These are phyloP conservation scores for Theristicus caerulescens DNA, from an alignment of 2,113 vertebrate genomes.

Conservation along the genomic window DNA sequence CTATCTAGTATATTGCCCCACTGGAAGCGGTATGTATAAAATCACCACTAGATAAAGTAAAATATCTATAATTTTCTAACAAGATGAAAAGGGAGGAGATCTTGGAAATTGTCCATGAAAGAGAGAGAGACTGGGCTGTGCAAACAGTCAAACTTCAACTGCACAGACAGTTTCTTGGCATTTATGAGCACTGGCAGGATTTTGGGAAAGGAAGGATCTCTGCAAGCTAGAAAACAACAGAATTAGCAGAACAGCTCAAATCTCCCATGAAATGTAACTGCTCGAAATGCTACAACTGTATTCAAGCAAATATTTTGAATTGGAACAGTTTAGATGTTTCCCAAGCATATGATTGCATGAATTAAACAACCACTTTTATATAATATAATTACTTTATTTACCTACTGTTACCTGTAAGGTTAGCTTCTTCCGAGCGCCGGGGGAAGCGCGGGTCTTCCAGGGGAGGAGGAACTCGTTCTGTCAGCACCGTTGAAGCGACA, in stretches of 20 bases:
- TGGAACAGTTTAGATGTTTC: background rate
- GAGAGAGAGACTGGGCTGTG: background rate
- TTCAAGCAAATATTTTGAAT: background rate
- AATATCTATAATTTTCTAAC: background rate
- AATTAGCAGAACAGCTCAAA: slow-evolving; percentile 46
- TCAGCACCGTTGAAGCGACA: background rate
- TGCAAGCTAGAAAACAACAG: slow-evolving; percentile 21
- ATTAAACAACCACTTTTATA: background rate
- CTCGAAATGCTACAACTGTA: background rate
- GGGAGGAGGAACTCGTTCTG: background rate
- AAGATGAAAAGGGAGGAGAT: slow-evolving; percentile 9
- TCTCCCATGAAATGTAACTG: slow-evolving; percentile 48
- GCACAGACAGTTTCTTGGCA: slow-evolving; percentile 45
- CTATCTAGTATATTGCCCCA: background rate
- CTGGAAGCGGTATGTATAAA: background rate
- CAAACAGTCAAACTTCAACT: background rate
- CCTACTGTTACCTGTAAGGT: background rate
- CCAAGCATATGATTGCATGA: background rate
- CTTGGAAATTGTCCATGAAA: background rate
- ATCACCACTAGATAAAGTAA: background rate
- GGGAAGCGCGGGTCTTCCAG: background rate
- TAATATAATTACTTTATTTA: background rate
- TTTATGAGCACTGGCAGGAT: slow-evolving; percentile 12
- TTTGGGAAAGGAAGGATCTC: slow-evolving; percentile 26
- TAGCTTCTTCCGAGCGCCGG: background rate